These are phyloP conservation scores for Cyclargus thomasi DNA, from an alignment of 1,140 invertebrate species.

Conservation along the genomic window DNA sequence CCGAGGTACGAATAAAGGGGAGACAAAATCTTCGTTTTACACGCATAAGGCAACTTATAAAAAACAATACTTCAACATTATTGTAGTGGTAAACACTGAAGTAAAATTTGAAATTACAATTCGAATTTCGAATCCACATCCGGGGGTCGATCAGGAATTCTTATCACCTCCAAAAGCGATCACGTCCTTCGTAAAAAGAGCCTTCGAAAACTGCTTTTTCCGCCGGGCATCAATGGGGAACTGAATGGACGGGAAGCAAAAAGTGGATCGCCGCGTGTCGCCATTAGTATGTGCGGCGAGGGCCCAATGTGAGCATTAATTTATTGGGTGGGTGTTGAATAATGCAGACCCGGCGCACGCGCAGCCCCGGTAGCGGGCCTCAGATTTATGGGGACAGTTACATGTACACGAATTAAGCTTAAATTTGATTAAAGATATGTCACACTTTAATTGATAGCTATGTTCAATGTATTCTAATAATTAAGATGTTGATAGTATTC, in stretches of 20 bases:
- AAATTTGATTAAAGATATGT: not conserved
- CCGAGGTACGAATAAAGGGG: no score
- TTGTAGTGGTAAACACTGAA: constrained; percentile 16
- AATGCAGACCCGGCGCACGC: constrained; percentile 63
- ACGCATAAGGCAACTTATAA: not conserved
- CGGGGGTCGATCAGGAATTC: constrained; percentile 49
- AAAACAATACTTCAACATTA: constrained; percentile 3
- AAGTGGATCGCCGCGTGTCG: constrained; percentile 63
- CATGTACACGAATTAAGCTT: not conserved
- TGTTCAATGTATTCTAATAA: no score
- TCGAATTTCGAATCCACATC: constrained; percentile 25
- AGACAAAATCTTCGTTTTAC: no score
- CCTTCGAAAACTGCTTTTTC: constrained; percentile 52
- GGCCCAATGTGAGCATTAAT: constrained; percentile 67
- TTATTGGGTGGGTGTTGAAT: constrained; percentile 70
- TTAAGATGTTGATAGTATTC: no score
- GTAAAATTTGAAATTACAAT: constrained; percentile 6
- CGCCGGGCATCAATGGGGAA: constrained; percentile 59
- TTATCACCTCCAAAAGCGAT: constrained; percentile 50
- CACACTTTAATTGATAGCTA: not conserved
- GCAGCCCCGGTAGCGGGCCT: constrained; percentile 43
- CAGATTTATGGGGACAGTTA: constrained; percentile 21
- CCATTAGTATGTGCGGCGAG: constrained; percentile 69
- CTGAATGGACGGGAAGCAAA: constrained; percentile 57
- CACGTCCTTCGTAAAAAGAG: constrained; percentile 61